Evolutionary conservation across 2,888 invertebrate genomes (phyloP).

Genomic region (Acleris cristana): DNA sequence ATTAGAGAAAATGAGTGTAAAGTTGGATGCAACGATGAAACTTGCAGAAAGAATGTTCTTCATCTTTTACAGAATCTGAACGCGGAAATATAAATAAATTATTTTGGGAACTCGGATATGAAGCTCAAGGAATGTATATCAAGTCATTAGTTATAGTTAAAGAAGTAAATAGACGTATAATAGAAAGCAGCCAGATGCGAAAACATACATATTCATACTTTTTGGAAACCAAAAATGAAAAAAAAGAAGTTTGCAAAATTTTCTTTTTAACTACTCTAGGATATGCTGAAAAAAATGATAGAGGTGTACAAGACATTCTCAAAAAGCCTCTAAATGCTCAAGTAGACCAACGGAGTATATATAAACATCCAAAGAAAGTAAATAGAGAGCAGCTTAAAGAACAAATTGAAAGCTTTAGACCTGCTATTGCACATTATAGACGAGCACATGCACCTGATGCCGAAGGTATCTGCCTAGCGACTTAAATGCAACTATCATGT

Average conservation of each 20-base stretch:
- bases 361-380: background rate
- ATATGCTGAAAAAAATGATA: background rate
- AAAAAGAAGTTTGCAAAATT: slow-evolving; percentile 1
- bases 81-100: too few species aligned
- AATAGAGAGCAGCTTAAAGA: background rate
- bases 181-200: too few species aligned
- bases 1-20: slow-evolving; percentile 8
- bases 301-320: background rate
- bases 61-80: too few species aligned
- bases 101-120: slow-evolving; percentile 2
- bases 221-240: background rate
- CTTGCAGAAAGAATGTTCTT: too few species aligned
- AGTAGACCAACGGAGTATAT: background rate
- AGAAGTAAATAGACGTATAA: background rate
- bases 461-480: background rate
- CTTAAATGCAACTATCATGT: background rate
- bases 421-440: slow-evolving; percentile 1
- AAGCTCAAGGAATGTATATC: slow-evolving; percentile 14
- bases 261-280: slow-evolving; percentile 4
- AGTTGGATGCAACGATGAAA: background rate
- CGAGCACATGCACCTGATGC: background rate
- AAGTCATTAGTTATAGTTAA: slow-evolving; percentile 6
- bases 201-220: background rate
- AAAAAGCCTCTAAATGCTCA: background rate
- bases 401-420: background rate